Percentiles rank a stretch among this genome's conserved stretches.
Evolutionary conservation across 2,113 vertebrate genomes (phyloP).

Genomic region (Pampusana beccarii): DNA sequence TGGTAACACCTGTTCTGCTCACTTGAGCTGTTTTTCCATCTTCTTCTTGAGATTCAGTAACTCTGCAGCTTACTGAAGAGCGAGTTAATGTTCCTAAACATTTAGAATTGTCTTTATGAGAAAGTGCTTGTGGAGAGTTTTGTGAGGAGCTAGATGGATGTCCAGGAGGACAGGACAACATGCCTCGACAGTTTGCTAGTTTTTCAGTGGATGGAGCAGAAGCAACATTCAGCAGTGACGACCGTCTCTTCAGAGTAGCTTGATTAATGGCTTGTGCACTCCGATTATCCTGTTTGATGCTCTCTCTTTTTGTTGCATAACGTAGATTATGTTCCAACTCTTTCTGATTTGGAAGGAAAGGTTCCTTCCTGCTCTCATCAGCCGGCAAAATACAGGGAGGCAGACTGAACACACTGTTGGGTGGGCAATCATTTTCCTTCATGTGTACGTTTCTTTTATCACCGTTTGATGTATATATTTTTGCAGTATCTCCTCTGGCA

Average conservation of each 20-base stretch:
- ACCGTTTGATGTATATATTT: neutral
- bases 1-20: neutral
- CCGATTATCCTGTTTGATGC: neutral
- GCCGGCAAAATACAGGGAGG: neutral
- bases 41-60: neutral
- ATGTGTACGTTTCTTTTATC: constrained; percentile 10
- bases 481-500: constrained; percentile 20
- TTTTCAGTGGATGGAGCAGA: neutral
- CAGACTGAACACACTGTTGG: neutral
- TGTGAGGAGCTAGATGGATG: neutral
- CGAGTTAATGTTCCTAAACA: neutral
- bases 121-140: neutral
- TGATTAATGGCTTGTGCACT: neutral
- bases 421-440: neutral
- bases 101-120: neutral
- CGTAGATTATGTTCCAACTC: neutral
- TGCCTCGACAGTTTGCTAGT: neutral
- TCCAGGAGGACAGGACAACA: neutral
- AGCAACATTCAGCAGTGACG: neutral
- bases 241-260: neutral
- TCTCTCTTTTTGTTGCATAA: constrained; percentile 5
- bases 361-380: constrained; percentile 4
- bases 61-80: neutral
- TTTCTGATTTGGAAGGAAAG: constrained; percentile 27
- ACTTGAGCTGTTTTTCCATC: neutral